These are phyloP conservation scores for Heliothis virescens DNA, from an alignment of 1,140 invertebrate genomes.

Conservation along the genomic window DNA sequence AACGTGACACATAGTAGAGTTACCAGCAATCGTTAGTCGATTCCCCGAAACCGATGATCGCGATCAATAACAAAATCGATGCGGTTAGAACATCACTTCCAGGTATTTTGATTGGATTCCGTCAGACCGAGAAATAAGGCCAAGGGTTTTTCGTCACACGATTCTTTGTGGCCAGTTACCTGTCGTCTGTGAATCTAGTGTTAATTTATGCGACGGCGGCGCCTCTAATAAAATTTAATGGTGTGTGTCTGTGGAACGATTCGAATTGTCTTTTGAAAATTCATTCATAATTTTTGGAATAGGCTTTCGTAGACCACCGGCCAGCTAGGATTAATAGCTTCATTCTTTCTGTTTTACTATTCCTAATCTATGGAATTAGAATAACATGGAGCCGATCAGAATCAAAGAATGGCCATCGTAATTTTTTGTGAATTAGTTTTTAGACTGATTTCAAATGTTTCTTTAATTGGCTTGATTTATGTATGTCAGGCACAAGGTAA, in stretches of 20 bases:
- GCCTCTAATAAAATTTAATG: slow-evolving; percentile 50
- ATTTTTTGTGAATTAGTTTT: neutral
- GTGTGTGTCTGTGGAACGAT: slow-evolving; percentile 35
- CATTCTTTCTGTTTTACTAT: slow-evolving; percentile 38
- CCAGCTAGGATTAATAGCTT: slow-evolving; percentile 27
- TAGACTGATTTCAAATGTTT: slow-evolving; percentile 16
- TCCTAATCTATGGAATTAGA: slow-evolving; percentile 19
- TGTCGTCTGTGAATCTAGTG: slow-evolving; percentile 74
- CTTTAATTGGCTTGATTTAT: slow-evolving; percentile 37
- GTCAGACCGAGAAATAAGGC: slow-evolving; percentile 55
- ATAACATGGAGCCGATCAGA: slow-evolving; percentile 27
- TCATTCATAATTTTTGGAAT: slow-evolving; percentile 49
- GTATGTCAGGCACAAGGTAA: no score
- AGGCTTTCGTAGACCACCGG: slow-evolving; percentile 35
- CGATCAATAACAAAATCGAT: slow-evolving; percentile 62
- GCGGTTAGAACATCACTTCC: slow-evolving; percentile 61
- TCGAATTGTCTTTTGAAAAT: slow-evolving; percentile 25
- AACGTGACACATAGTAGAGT: slow-evolving; percentile 53
- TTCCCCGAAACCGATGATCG: slow-evolving; percentile 59
- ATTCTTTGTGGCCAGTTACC: slow-evolving; percentile 51
- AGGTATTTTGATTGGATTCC: slow-evolving; percentile 68
- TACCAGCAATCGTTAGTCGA: slow-evolving; percentile 50
- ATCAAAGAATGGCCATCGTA: neutral
- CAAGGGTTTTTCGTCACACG: slow-evolving; percentile 47
- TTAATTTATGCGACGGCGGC: slow-evolving; percentile 66